These are phyloP conservation scores for Oreochromis tanganicae DNA, from an alignment of 2,113 vertebrate species.

Conservation along the genomic window DNA sequence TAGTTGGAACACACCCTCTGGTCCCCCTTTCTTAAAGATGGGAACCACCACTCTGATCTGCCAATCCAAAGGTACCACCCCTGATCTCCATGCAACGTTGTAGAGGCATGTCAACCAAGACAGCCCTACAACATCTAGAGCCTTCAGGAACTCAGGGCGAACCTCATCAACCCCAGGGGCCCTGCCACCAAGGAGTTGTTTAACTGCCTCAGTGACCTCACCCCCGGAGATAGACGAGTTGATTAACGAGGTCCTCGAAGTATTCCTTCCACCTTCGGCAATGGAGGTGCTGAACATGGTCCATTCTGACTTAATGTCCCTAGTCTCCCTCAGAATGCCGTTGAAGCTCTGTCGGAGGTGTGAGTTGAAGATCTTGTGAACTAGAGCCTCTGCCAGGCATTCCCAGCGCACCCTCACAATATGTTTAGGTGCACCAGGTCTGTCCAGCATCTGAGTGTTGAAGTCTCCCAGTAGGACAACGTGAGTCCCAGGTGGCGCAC, in stretches of 20 bases:
- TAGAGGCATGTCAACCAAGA: neutral
- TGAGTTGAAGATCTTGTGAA: neutral
- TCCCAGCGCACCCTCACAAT: neutral
- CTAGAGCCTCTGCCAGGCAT: fast-evolving
- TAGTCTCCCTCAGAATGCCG: neutral
- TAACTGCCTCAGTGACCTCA: neutral
- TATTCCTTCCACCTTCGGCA: neutral
- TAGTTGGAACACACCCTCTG: neutral
- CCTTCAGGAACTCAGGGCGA: neutral
- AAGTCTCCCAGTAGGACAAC: neutral
- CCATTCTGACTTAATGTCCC: neutral
- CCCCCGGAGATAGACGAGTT: neutral
- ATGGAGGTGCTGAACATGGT: neutral
- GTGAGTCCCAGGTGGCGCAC: neutral
- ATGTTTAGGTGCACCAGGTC: neutral
- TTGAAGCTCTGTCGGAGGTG: fast-evolving
- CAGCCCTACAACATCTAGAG: neutral
- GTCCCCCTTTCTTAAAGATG: neutral
- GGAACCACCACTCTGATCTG: neutral
- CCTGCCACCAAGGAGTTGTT: neutral
- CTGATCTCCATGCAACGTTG: neutral
- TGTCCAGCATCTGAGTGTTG: neutral
- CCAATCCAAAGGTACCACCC: neutral
- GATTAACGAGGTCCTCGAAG: neutral
- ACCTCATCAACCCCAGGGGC: neutral